phyloP scores from a whole-genome alignment of 2,888 invertebrate genomes.

The Trichogramma dendrolimi region DNA sequence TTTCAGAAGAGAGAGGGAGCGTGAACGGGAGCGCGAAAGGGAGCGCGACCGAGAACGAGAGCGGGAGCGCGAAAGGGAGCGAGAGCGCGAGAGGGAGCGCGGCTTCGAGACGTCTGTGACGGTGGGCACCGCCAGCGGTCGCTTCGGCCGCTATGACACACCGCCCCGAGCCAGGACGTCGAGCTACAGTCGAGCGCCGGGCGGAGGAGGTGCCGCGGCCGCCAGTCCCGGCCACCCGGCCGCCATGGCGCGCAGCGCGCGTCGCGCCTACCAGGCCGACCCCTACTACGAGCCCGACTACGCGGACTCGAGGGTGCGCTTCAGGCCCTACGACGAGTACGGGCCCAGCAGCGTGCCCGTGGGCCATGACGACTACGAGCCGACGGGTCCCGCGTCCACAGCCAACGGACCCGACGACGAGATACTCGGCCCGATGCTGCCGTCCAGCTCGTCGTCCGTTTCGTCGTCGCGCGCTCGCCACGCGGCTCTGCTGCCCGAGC shows the following conservation, averaged over 20 bases:
- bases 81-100: constrained; percentile 40
- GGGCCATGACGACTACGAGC: background rate
- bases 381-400: constrained; percentile 58
- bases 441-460: no score
- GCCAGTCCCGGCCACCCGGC: constrained; percentile 54
- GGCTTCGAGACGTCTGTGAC: constrained; percentile 50
- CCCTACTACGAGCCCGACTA: constrained; percentile 50
- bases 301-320: constrained; percentile 50
- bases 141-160: constrained; percentile 61
- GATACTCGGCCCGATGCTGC: background rate
- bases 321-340: constrained; percentile 70
- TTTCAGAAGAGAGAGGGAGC: constrained; percentile 47
- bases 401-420: constrained; percentile 18
- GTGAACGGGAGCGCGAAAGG: constrained; percentile 29
- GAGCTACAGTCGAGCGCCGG: constrained; percentile 56
- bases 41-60: constrained; percentile 33
- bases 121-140: constrained; percentile 48
- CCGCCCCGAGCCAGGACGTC: constrained; percentile 58
- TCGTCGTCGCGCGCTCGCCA: background rate
- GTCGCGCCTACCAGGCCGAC: constrained; percentile 47
- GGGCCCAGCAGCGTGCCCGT: constrained; percentile 44
- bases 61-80: constrained; percentile 32
- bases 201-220: constrained; percentile 50
- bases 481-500: constrained; percentile 9
- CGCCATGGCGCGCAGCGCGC: constrained; percentile 35